Evolutionary conservation across 37 sponge, comb jelly and placozoan genomes (phyloP).

Genomic region (Halisarca cf. caerulea): DNA sequence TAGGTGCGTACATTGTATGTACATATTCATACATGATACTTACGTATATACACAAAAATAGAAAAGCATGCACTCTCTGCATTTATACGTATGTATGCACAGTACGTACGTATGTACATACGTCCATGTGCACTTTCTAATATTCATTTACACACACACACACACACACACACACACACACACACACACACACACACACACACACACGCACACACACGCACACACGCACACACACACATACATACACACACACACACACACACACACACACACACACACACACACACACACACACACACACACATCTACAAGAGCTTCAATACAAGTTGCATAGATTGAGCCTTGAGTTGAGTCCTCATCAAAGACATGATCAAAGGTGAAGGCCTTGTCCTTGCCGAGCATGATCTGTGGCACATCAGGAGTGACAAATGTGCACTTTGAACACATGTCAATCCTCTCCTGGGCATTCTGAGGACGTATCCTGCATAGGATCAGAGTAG

Average conservation of each 20-base stretch:
- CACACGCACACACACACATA: not conserved
- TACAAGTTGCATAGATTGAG: conserved; percentile 57
- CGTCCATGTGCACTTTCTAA: conserved; percentile 14
- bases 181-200: not conserved
- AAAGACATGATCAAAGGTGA: conserved; percentile 95
- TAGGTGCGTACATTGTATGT: not conserved
- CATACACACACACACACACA: not conserved
- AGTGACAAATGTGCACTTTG: conserved; percentile 76
- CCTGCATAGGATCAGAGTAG: conserved; percentile 45
- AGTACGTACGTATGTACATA: not conserved
- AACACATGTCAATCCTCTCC: conserved; percentile 91
- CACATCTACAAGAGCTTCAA: conserved; percentile 83
- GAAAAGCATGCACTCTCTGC: not conserved
- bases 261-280: not conserved
- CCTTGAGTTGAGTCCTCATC: conserved; percentile 69
- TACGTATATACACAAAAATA: not conserved
- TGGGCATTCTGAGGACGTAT: conserved; percentile 89
- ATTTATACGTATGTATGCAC: not conserved
- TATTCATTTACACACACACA: no score
- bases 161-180: not conserved
- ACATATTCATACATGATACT: not conserved
- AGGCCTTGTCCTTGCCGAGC: conserved; percentile 92
- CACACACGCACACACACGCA: not conserved
- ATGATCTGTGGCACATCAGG: conserved; percentile 88
- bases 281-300: conserved; percentile 33